phyloP scores from a whole-genome alignment of 2,113 vertebrate genomes.

The Bubo bubo region DNA sequence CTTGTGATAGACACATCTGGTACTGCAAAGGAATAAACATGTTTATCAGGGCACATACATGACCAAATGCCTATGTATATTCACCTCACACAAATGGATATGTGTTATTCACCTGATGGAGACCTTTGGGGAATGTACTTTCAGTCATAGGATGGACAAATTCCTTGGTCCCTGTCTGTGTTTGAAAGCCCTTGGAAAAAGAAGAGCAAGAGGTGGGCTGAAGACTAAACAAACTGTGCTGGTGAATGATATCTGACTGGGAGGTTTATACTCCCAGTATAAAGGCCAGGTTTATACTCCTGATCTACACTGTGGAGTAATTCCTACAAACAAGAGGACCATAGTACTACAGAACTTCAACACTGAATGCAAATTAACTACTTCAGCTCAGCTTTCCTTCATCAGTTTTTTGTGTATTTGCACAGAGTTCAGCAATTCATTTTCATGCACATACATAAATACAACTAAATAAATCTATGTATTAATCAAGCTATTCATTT shows the following conservation, averaged over 20 bases:
- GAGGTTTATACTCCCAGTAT: not conserved
- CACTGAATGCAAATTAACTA: not conserved
- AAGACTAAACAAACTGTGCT: not conserved
- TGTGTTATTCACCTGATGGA: not conserved
- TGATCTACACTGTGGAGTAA: not conserved
- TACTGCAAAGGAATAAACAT: not conserved
- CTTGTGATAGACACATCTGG: accelerated
- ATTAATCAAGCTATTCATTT: not conserved
- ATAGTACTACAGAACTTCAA: not conserved
- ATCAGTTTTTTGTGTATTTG: not conserved
- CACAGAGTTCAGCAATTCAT: not conserved
- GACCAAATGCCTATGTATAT: not conserved
- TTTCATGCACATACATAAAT: not conserved
- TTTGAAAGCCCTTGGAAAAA: not conserved
- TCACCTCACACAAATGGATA: not conserved
- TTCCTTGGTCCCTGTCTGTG: not conserved
- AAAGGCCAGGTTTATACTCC: not conserved
- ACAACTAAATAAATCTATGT: not conserved
- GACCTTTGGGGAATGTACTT: not conserved
- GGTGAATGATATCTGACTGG: not conserved
- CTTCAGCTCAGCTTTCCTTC: not conserved
- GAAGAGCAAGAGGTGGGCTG: not conserved
- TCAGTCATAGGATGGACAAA: not conserved
- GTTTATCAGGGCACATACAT: not conserved
- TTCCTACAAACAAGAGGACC: not conserved